Base-by-base conservation (phyloP, 2,888 invertebrate species). In the Siphlonurus alternatus region DNA sequence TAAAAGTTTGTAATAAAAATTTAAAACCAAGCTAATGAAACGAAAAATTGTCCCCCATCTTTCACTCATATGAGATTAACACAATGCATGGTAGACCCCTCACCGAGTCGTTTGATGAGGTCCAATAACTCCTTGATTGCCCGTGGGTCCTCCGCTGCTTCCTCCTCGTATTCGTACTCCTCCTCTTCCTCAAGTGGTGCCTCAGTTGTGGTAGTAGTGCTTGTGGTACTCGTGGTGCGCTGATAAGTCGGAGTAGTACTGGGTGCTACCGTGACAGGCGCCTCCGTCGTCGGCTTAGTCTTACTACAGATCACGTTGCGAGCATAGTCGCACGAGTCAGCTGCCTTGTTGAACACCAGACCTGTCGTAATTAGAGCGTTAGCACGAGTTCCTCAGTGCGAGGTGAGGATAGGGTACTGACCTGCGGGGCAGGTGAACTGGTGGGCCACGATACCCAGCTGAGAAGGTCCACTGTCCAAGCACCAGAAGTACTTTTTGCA, bases 401-500 rank as follows among this genome's bases (percentile, higher is more conserved):
- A 15, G 5, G 54, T 62, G 54, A 62, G 24, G 2, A 59, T 60
- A 24, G 22, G 3, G 25, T 51, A 66, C 68, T 74, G 77, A 86
- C 87, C 88, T 65, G 93, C 91, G 2, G 94, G 94, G 72, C 94
- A 94, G 0, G 93, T 94, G 73, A 94, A 94, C 73, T 89, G 89
- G 78, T 94, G 92, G 0, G 92, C 93, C 2, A 94, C 89, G 61
- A 94, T 87, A 67, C 93, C 94, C 20, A 92, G 80, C 71, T 92
- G 89, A 0, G 93, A 89, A 0, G 93, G 88, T 2, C 91, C 91
- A 70, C 87, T 89, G 73, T 92, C 92, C 68, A 94, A 78, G 73
- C 94, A 94, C 93, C 94, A 94, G 78, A 90, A 94, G 73, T 94
- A 94, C 74, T 93, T 93, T 74, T 93, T 92, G 76, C 94, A 94